Conservation (phyloP, 2,797 vertebrate genomes). For the Sebastes matsubarae region DNA sequence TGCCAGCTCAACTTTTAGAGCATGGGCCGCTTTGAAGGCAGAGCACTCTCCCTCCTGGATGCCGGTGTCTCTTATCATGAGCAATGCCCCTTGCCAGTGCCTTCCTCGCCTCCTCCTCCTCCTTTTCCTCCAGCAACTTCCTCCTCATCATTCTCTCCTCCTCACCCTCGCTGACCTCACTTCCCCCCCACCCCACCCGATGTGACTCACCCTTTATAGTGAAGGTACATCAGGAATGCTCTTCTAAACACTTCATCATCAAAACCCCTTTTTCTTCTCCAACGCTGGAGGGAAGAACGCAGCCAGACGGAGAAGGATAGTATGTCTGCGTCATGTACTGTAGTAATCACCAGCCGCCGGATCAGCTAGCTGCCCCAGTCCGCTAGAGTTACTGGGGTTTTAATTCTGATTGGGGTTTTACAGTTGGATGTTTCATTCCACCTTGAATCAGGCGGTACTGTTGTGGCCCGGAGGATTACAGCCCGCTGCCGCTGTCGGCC, state of each 20-base stretch:
- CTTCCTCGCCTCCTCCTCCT: constrained; percentile 26
- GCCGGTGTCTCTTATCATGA: constrained; percentile 59
- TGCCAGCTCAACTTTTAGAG: constrained; percentile 66
- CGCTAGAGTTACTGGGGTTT: constrained; percentile 65
- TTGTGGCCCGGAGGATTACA: constrained; percentile 66
- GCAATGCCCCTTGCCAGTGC: constrained; percentile 41
- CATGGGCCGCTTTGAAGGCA: constrained; percentile 58
- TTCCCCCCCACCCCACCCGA: constrained; percentile 8
- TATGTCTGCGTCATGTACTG: constrained; percentile 54
- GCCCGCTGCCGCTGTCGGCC: constrained; percentile 60
- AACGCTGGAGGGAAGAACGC: constrained; percentile 25
- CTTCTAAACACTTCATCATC: constrained; percentile 62
- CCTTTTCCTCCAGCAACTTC: constrained; percentile 35
- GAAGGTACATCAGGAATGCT: constrained; percentile 57
- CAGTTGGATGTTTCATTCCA: constrained; percentile 64
- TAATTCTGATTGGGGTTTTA: constrained; percentile 72
- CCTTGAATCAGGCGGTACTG: constrained; percentile 67
- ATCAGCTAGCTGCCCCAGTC: constrained; percentile 63
- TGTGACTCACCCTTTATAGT: constrained; percentile 57
- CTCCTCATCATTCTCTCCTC: constrained; percentile 56
- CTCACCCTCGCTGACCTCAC: constrained; percentile 48
- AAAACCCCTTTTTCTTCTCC: constrained; percentile 45
- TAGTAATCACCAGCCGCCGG: constrained; percentile 58
- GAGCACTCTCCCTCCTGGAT: constrained; percentile 58
- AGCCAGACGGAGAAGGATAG: constrained; percentile 32